These are phyloP conservation scores for Patella ulyssiponensis DNA, from an alignment of 2,888 invertebrate genomes.

Conservation along the genomic window DNA sequence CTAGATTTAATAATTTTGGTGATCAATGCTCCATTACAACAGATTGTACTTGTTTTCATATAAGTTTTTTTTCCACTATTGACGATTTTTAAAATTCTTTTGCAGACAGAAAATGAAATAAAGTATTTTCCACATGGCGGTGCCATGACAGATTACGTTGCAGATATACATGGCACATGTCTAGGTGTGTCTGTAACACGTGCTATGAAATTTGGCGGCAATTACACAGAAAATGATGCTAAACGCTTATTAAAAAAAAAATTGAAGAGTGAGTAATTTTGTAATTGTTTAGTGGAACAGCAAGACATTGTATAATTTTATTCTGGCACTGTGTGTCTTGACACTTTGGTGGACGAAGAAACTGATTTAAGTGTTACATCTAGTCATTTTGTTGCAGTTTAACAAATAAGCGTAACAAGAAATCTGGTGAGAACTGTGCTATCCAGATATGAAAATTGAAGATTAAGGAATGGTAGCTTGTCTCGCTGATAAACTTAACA, in stretches of 20 bases:
- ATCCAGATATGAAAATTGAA: too few relatives aligned
- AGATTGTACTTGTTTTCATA: neutral
- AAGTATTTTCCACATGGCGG: constrained; percentile 67
- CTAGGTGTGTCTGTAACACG: constrained; percentile 70
- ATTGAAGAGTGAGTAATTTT: constrained; percentile 54
- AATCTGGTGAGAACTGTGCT: too few relatives aligned
- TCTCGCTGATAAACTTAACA: too few relatives aligned
- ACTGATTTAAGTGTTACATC: too few relatives aligned
- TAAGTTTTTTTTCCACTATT: neutral
- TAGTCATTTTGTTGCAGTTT: too few relatives aligned
- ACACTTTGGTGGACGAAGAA: too few relatives aligned
- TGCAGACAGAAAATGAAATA: constrained; percentile 71
- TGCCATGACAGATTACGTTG: constrained; percentile 68
- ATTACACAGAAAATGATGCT: constrained; percentile 61
- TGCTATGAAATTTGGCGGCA: constrained; percentile 64
- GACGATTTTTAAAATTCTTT: constrained; percentile 18
- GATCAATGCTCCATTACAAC: neutral
- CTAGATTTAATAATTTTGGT: too few relatives aligned
- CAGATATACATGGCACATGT: constrained; percentile 52
- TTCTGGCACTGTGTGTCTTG: too few relatives aligned
- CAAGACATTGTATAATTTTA: too few relatives aligned
- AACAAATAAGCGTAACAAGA: too few relatives aligned
- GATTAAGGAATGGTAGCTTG: too few relatives aligned
- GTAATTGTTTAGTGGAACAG: too few relatives aligned
- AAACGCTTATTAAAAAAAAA: constrained; percentile 62